Evolutionary conservation across 2,888 invertebrate species (phyloP).

Genomic region (Thalpophila matura): DNA sequence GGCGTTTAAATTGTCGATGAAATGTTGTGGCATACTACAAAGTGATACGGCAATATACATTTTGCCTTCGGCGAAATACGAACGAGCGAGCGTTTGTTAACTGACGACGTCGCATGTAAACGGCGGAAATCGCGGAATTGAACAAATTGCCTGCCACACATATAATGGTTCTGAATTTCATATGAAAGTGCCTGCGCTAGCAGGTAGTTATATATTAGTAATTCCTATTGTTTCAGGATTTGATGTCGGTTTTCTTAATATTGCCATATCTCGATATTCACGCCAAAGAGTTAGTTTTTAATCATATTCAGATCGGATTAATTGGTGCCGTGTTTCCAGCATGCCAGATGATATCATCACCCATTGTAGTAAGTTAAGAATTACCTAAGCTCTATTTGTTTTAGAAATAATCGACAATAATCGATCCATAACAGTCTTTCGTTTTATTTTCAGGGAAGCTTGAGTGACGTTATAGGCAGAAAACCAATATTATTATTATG

Average conservation of each 20-base stretch:
- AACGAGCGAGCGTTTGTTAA: too few species aligned
- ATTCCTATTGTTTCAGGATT: slow-evolving; percentile 67
- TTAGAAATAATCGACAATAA: not conserved
- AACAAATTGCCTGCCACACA: too few species aligned
- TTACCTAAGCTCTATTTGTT: not conserved
- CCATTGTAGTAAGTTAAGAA: slow-evolving; percentile 43
- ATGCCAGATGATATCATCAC: slow-evolving; percentile 38
- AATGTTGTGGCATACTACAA: too few species aligned
- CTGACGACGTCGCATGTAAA: too few species aligned
- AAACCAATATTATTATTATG: slow-evolving; percentile 84
- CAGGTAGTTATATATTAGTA: not conserved
- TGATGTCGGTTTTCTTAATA: slow-evolving; percentile 64
- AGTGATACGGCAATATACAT: too few species aligned
- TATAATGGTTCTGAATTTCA: not conserved
- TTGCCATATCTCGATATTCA: slow-evolving; percentile 37
- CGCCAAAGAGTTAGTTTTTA: slow-evolving; percentile 31
- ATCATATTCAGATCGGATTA: slow-evolving; percentile 41
- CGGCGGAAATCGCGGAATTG: too few species aligned
- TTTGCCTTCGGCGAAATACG: too few species aligned
- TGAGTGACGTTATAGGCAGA: slow-evolving; percentile 90
- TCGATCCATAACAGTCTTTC: not conserved
- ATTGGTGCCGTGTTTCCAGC: slow-evolving; percentile 20
- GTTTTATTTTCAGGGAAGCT: slow-evolving; percentile 85
- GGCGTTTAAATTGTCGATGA: too few species aligned
- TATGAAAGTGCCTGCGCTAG: too few species aligned